Evolutionary conservation across 2,888 invertebrate genomes (phyloP), one percentile per base, ranked within the genome.

Genomic region (Brachyopa scutellaris): DNA sequence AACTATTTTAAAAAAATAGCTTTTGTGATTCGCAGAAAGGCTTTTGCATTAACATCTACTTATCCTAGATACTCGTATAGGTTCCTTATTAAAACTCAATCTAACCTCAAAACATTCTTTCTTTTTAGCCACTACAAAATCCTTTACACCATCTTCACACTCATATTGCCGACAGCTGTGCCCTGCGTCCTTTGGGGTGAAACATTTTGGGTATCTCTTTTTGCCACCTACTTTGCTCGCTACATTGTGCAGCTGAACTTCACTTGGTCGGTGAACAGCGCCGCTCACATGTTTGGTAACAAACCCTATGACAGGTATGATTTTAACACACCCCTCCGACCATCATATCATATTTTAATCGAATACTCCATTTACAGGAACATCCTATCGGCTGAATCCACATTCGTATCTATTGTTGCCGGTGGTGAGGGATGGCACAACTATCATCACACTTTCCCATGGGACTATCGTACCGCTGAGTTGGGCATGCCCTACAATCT

Each of bases 371-470:
- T 3, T 84, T 87, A 53, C 90, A 95, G 95, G 86, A 90, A 91
- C 88, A 94, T 97, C 86, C 94, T 93, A 87, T 96, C 97, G 0
- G 91, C 92, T 0, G 94, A 97, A 89, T 96, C 95, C 87, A 91
- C 91, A 84, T 89, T 92, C 0, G 96, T 96, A 0, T 93, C 95
- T 0, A 84, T 94, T 0, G 87, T 94, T n/a, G 93, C 95, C 0
- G 91, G 94, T 87, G 96, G 96, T 0, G 96, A 96, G 88, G 97
- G 97, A 6, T 97, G 95, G 95, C 97, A 97, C 91, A 97, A 97
- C 90, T 97, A 96, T 89, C 97, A 97, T 89, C 97, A 97, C 90
- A 94, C 94, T 0, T 97, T 97, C 90, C 97, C 97, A 0, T 95
- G 95, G 94, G 97, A 97, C 90, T 97, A 97, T 92, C 94, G 95